Evolutionary conservation across 2,113 vertebrate genomes (phyloP).

Genomic region (Poicephalus gulielmi): DNA sequence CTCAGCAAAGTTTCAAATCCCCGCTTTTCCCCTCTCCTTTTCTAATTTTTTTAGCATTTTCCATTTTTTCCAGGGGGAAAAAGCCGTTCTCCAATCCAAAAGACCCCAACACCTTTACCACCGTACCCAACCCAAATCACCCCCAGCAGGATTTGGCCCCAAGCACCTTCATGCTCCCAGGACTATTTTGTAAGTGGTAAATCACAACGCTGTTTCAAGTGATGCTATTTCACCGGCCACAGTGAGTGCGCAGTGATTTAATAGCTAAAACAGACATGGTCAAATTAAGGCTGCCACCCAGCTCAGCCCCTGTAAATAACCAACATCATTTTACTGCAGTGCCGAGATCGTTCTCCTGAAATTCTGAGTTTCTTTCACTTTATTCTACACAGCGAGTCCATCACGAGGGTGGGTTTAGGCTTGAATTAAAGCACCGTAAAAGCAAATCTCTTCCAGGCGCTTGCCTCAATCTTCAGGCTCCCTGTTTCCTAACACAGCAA

Average conservation of each 20-base stretch:
- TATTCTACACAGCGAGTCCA: accelerated
- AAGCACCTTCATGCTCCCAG: neutral
- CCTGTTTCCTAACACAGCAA: neutral
- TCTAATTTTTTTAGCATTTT: neutral
- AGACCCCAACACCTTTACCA: neutral
- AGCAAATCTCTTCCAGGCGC: neutral
- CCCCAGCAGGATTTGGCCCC: neutral
- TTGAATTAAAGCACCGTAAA: neutral
- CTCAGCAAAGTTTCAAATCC: neutral
- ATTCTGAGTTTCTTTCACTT: neutral
- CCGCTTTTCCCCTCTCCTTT: neutral
- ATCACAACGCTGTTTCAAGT: neutral
- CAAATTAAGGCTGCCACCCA: neutral
- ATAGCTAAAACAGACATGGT: neutral
- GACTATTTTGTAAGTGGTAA: neutral
- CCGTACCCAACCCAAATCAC: neutral
- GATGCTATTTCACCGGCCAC: neutral
- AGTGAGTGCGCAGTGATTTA: neutral
- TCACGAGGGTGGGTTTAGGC: accelerated
- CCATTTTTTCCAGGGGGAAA: neutral
- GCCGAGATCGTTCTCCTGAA: neutral
- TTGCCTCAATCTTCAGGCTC: neutral
- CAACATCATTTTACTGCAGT: neutral
- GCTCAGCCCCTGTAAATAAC: neutral
- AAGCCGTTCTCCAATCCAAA: neutral